Evolutionary conservation across 2,888 invertebrate species (phyloP), one percentile per base, ranked within the genome.

Genomic region (Amblyjoppa proteus): DNA sequence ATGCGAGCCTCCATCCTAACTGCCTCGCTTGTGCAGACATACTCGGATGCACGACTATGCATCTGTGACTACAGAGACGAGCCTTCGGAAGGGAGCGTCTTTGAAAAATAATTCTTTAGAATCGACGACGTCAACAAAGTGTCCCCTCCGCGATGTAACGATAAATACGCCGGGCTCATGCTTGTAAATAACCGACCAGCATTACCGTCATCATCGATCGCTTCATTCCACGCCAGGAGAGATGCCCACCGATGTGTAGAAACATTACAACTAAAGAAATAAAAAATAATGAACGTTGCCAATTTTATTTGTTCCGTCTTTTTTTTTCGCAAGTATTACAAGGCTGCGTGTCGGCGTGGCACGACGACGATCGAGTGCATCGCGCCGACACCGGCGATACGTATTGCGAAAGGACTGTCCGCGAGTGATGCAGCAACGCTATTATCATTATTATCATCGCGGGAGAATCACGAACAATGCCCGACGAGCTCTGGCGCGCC

Each of bases 281-380:
- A 6, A 49, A 20, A 6, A 66, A 51, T 68, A 77, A 85, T 25
- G n/a, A 34, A 51, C 28, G 28, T 73, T 38, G 45, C 58, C 53
- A 74, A 83, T 76, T 83, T 87, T 86, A 16, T 49, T 11, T 11
- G 11, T 41, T 41, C 20, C 20, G 0, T 16, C 16, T 45, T 45
- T 49, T 49, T 49, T 4, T 16, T 81, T 70, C 87, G 61, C 77
- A 86, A 88, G 81, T 86, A 84, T 87, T 87, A 86, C 87, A 87
- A 88, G 84, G 88, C 69, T 87, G 71, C 81, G 85, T 31, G 61
- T 49, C 49, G 45, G 9, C 61, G 61, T 51, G n/a, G 34, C 41
- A 71, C 45, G 53, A 83, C 58, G 68, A 69, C 58, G 71, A 80
- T 76, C 76, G 80, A 82, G 75, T 53, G 13, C 70, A 56, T 83